phyloP scores from a whole-genome alignment of 2,113 vertebrate species.

The Pollimyrus isidori region DNA sequence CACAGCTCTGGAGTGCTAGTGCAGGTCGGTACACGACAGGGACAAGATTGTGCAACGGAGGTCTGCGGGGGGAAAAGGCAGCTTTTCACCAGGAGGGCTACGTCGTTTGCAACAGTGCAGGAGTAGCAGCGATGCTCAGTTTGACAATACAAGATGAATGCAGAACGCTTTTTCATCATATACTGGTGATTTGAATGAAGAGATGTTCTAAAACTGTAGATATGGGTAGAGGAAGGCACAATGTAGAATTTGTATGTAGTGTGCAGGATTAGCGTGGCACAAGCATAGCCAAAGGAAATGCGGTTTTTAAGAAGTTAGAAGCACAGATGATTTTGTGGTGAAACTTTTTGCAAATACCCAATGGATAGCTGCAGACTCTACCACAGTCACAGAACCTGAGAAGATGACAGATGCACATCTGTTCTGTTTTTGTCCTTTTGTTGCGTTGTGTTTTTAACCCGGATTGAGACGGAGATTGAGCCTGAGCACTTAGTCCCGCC shows the following conservation, averaged over 20 bases:
- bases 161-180: not conserved
- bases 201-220: not conserved
- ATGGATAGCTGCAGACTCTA: not conserved
- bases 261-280: not conserved
- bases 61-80: not conserved
- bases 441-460: not conserved
- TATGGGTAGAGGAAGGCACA: not conserved
- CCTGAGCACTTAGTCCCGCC: constrained; percentile 32
- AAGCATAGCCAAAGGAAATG: not conserved
- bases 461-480: constrained; percentile 31
- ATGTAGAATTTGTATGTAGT: not conserved
- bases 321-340: not conserved
- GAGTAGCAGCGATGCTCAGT: not conserved
- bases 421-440: constrained; percentile 28
- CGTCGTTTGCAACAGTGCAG: not conserved
- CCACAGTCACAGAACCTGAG: not conserved
- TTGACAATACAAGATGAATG: not conserved
- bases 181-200: not conserved
- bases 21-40: not conserved
- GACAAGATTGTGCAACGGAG: not conserved
- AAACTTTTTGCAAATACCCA: not conserved
- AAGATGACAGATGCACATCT: not conserved
- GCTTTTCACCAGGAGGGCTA: not conserved
- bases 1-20: not conserved
- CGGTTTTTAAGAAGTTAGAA: not conserved